phyloP scores from a whole-genome alignment of 2,888 invertebrate species.

The Lordiphosa andalusiaca region DNA sequence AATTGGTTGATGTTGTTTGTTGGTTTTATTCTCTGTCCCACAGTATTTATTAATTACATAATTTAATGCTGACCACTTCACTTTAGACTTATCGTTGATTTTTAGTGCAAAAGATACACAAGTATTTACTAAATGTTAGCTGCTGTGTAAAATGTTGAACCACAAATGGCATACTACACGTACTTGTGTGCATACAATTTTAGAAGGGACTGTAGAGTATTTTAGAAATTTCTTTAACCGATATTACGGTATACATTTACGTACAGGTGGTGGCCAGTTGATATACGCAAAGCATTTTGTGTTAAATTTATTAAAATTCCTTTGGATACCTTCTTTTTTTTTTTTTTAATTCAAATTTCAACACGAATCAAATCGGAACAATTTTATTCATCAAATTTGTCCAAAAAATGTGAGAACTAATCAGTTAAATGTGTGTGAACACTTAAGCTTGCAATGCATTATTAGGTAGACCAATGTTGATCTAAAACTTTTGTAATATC shows the following conservation, averaged over 20 bases:
- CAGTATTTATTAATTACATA: slow-evolving; percentile 17
- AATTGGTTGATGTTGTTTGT: slow-evolving; percentile 50
- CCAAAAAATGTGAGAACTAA: slow-evolving; percentile 35
- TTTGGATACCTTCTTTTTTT: too few relatives aligned
- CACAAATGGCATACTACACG: slow-evolving; percentile 15
- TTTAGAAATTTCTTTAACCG: slow-evolving; percentile 31
- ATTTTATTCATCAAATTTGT: slow-evolving; percentile 5
- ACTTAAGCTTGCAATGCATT: too few relatives aligned
- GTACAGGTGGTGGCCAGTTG: slow-evolving; percentile 60
- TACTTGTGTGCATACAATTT: slow-evolving; percentile 4
- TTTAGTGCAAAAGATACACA: slow-evolving; percentile 41
- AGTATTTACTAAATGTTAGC: slow-evolving; percentile 61
- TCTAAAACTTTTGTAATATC: too few relatives aligned
- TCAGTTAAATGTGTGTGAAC: slow-evolving; percentile 12
- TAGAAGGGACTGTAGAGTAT: slow-evolving; percentile 25
- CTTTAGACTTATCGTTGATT: slow-evolving; percentile 31
- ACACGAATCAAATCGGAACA: too few relatives aligned
- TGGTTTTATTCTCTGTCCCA: slow-evolving; percentile 43
- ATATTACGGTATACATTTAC: slow-evolving; percentile 11
- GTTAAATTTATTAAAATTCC: slow-evolving; percentile 14
- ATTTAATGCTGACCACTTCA: slow-evolving; percentile 35
- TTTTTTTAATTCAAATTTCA: slow-evolving; percentile 6
- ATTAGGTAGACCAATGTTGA: too few relatives aligned
- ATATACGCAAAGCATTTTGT: slow-evolving; percentile 25
- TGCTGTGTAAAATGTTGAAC: slow-evolving; percentile 72